These are phyloP conservation scores for Dasyprocta punctata DNA, from an alignment of 2,113 vertebrate genomes.

Conservation along the genomic window DNA sequence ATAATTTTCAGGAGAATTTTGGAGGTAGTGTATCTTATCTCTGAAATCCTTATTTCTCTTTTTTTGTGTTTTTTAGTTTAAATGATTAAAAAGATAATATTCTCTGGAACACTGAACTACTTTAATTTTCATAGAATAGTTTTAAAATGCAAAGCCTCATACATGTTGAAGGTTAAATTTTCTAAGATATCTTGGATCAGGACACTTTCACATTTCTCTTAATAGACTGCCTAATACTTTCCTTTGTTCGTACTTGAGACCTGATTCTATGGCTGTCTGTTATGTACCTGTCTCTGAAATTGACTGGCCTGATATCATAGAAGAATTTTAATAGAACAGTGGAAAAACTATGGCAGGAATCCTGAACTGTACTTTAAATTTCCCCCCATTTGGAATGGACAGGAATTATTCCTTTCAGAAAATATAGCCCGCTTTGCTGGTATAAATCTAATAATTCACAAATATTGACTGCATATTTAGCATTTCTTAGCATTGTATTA, in stretches of 20 bases:
- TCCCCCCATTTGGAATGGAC: not conserved
- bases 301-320: not conserved
- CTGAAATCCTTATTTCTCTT: not conserved
- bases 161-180: not conserved
- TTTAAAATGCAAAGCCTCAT: not conserved
- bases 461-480: not conserved
- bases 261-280: not conserved
- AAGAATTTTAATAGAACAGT: not conserved
- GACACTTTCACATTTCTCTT: not conserved
- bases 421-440: not conserved
- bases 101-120: not conserved
- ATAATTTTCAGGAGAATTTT: not conserved
- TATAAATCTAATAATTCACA: not conserved
- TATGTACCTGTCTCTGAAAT: not conserved
- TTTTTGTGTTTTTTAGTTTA: not conserved
- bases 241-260: not conserved
- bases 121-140: not conserved
- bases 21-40: not conserved
- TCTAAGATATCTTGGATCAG: not conserved
- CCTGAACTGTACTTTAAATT: not conserved
- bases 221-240: not conserved
- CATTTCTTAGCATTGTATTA: not conserved
- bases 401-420: conserved; percentile 1
- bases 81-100: not conserved
- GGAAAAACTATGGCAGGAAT: not conserved